Evolutionary conservation across 2,113 vertebrate genomes (phyloP), one percentile per base, ranked within the genome.

Genomic region (Chloroceryle aenea): DNA sequence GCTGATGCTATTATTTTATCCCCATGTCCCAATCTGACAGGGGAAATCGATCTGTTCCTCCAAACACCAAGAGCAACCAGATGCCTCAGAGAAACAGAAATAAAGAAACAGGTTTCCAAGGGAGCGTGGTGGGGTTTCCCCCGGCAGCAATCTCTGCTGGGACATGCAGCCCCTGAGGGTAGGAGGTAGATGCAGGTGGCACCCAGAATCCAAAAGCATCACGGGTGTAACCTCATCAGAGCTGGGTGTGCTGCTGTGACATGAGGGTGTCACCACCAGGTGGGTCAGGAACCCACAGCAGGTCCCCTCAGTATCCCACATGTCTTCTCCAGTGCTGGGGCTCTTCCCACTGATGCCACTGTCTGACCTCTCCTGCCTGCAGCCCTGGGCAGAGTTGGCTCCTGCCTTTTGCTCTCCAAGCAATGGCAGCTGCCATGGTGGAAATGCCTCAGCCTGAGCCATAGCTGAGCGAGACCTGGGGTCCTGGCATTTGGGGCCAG

Each of bases 141-240:
- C 13, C 8, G 2, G 29, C 50, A 42, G 48, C 50, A 76, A 23
- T 66, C 52, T 36, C 59, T 62, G 30, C 30, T 17, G 85, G 72
- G 69, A 38, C 5, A 7, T 3, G 9, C 1, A 1, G 3, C 15
- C 19, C 40, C 62, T 11, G 5, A 0, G 3, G 32, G 12, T 3
- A 27, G 45, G 47, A 67, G 38, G 34, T 6, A 32, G 48, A 4
- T 64, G 53, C 19, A 58, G 48, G 63, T 48, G 59, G 25, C 9
- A 66, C 83, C 79, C 83, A 62, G 67, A 64, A 66, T 55, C 45
- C 26, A 9, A 66, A 93, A 30, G 19, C 40, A 34, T 40, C 1
- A 0, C 1, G 5, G 47, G 32, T 15, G 20, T 36, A 7, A 5
- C 14, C 14, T 23, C 7, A 3, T 15, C 2, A 38, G 48, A 82